These are phyloP conservation scores for Drosophila leontia DNA, from an alignment of 1,140 invertebrate species.

Conservation along the genomic window DNA sequence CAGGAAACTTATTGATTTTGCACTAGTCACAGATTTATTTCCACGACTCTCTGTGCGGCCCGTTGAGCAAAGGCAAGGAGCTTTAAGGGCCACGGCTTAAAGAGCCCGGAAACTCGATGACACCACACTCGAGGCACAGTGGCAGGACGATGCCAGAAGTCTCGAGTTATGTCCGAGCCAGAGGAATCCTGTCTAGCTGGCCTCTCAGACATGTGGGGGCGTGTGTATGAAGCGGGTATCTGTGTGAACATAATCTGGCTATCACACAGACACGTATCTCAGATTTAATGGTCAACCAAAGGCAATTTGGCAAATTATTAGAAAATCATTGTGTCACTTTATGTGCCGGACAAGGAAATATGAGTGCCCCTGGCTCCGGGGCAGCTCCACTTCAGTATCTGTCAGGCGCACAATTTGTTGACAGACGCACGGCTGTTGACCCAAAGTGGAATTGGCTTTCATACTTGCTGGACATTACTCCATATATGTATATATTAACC, in stretches of 20 bases:
- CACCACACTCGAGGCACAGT: conserved; percentile 27
- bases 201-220: conserved; percentile 26
- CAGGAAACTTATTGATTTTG: conserved; percentile 70
- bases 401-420: conserved; percentile 61
- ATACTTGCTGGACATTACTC: conserved; percentile 10
- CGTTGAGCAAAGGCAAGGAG: conserved; percentile 13
- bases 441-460: conserved; percentile 13
- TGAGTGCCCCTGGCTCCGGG: conserved; percentile 45
- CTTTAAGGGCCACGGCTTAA: conserved; percentile 48
- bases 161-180: conserved; percentile 60
- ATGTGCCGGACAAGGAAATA: conserved; percentile 67
- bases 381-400: conserved; percentile 32
- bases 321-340: conserved; percentile 83
- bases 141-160: conserved; percentile 32
- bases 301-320: conserved; percentile 84
- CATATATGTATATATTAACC: conserved; percentile 26
- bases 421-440: conserved; percentile 14
- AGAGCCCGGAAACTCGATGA: conserved; percentile 36
- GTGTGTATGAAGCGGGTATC: conserved; percentile 12
- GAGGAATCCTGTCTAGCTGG: conserved; percentile 61
- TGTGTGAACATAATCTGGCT: conserved; percentile 67
- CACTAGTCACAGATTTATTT: conserved; percentile 72
- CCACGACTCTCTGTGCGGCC: conserved; percentile 22
- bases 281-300: conserved; percentile 81
- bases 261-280: conserved; percentile 76